A percentile compares a stretch with the other conserved stretches of the same genome.
These are phyloP conservation scores for Microtus richardsoni DNA, from an alignment of 2,113 vertebrate genomes.

Conservation along the genomic window DNA sequence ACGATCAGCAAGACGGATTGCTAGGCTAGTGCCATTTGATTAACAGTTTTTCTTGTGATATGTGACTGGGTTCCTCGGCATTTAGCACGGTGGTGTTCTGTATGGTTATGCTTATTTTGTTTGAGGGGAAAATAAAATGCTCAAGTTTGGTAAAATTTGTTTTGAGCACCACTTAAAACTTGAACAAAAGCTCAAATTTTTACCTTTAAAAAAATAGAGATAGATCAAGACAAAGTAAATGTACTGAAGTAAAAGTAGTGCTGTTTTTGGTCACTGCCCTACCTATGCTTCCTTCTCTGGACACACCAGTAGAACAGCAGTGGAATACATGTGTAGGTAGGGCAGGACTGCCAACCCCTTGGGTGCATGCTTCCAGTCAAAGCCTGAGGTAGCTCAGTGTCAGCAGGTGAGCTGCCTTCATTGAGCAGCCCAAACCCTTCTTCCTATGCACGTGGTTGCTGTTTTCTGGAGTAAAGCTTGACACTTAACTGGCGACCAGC, in stretches of 20 bases:
- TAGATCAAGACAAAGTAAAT: background rate
- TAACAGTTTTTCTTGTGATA: conserved; percentile 46
- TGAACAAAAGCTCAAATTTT: conserved; percentile 17
- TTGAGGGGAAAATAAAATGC: background rate
- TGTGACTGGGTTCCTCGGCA: conserved; percentile 17
- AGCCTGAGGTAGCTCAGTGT: conserved; percentile 12
- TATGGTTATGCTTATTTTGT: conserved; percentile 44
- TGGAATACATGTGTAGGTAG: conserved; percentile 21
- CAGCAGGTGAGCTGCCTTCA: background rate
- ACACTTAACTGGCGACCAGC: background rate
- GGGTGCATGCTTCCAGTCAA: background rate
- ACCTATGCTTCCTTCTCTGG: background rate
- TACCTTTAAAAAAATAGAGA: conserved; percentile 3
- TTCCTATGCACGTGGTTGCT: background rate
- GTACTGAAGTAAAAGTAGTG: conserved; percentile 26
- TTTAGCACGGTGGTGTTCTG: background rate
- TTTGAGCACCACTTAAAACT: conserved; percentile 39
- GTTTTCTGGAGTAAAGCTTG: background rate
- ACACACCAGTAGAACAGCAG: background rate
- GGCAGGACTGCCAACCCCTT: background rate
- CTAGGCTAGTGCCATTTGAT: conserved; percentile 55
- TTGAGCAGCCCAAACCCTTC: background rate
- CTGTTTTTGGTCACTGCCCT: background rate
- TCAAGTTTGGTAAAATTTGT: conserved; percentile 54
- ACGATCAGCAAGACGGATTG: conserved; percentile 54